phyloP scores from a whole-genome alignment of 2,888 invertebrate species.

The Laothoe populi region DNA sequence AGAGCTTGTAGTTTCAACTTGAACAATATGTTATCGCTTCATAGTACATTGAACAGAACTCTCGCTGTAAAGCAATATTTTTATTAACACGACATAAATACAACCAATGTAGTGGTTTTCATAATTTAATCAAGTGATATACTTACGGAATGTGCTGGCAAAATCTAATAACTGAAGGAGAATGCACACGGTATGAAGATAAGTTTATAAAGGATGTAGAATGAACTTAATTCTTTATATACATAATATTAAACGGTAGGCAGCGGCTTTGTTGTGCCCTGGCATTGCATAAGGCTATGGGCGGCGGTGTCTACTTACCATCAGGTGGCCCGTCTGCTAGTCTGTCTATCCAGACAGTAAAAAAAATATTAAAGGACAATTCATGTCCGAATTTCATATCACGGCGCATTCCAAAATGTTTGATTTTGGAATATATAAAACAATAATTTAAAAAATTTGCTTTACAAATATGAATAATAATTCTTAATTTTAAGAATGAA shows the following conservation, averaged over 20 bases:
- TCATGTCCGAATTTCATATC: no score
- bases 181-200: neutral
- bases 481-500: no score
- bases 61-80: constrained; percentile 13
- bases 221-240: neutral
- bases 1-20: neutral
- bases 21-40: constrained; percentile 22
- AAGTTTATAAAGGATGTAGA: neutral
- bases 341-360: no score
- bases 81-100: neutral
- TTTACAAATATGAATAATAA: no score
- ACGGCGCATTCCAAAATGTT: no score
- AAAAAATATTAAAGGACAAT: no score
- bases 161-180: constrained; percentile 2
- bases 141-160: constrained; percentile 1
- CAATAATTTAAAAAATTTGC: no score
- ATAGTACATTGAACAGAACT: constrained; percentile 14
- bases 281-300: no score
- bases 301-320: no score
- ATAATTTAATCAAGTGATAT: neutral
- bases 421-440: neutral
- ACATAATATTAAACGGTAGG: neutral
- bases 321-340: no score
- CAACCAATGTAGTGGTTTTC: neutral
- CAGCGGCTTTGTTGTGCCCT: no score